phyloP scores from a whole-genome alignment of 2,797 vertebrate genomes.

The Acomys russatus region DNA sequence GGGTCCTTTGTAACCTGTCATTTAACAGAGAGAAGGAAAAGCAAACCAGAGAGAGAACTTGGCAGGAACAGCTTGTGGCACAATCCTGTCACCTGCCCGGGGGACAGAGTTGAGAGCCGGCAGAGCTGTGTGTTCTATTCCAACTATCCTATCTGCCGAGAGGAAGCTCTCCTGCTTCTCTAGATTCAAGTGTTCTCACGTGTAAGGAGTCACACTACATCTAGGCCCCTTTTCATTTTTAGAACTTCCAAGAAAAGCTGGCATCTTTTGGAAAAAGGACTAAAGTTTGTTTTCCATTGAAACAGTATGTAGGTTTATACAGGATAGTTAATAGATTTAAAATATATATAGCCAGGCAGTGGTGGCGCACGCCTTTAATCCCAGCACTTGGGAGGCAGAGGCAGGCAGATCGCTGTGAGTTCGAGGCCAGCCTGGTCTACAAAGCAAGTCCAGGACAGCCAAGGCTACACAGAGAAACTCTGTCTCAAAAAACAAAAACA shows the following conservation, averaged over 20 bases:
- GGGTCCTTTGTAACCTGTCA: background rate
- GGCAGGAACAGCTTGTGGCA: background rate
- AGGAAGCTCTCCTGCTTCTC: background rate
- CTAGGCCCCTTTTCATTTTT: background rate
- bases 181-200: background rate
- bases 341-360: too few species aligned
- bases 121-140: background rate
- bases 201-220: slow-evolving; percentile 24
- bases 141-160: background rate
- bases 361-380: too few species aligned
- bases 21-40: background rate
- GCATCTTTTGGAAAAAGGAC: background rate
- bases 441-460: too few species aligned
- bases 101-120: background rate
- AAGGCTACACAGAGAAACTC: too few species aligned
- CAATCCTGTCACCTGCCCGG: background rate
- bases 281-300: background rate
- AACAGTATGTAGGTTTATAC: background rate
- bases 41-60: too few species aligned
- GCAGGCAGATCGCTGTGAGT: too few species aligned
- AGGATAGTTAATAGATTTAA: background rate
- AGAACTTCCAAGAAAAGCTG: slow-evolving; percentile 57
- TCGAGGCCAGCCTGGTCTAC: too few species aligned
- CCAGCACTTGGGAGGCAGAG: too few species aligned
- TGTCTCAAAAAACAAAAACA: too few species aligned